Base-by-base conservation (phyloP, 2,797 vertebrate genomes). In the Steatocranus sp. region DNA sequence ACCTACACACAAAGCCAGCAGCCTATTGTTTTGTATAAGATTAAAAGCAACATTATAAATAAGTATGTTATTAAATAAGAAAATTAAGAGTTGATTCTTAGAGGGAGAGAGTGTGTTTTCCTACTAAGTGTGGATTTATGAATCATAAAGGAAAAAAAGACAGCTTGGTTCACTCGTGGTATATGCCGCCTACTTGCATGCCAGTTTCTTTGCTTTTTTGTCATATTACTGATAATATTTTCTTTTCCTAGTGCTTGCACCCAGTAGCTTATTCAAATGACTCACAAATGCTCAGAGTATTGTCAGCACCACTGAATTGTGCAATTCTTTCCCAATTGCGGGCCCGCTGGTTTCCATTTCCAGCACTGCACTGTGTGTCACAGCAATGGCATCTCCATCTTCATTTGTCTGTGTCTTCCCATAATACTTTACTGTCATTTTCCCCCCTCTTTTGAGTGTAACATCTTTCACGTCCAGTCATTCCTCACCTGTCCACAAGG, bases 321-420 rank as follows among this genome's bases (percentile, higher is more conserved):
- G 86, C 89, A 87, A 87, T 91, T 87, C 89, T 92, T 91, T 89
- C 77, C 84, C 83, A 51, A 75, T 27, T 88, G 86, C 80, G 53
- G 88, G 76, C 86, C 86, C 17, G 2, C 63, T 73, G 85, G 83
- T 76, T 86, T 75, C 80, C 83, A 48, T 88, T 70, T 84, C 38
- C 41, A 36, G 46, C 34, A 36, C 43, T 77, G 80, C 15, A 25
- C 10, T 68, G 74, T 53, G 5, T 25, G 58, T 77, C 80, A 82
- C 30, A 23, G 27, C 2, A n/a, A 79, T 25, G 6, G 34, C 79
- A 63, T 27, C 80, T 77, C 61, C 66, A 41, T 83, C 74, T 78
- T 70, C 11, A 66, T 32, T n/a, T 81, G 2, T 61, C 23, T 78
- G 58, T 4, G 41, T 46, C 51, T 83, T 75, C 34, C 43, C 14